Evolutionary conservation across 2,113 vertebrate species (phyloP), one percentile per base, ranked within the genome.

Genomic region (Pygoscelis antarcticus): DNA sequence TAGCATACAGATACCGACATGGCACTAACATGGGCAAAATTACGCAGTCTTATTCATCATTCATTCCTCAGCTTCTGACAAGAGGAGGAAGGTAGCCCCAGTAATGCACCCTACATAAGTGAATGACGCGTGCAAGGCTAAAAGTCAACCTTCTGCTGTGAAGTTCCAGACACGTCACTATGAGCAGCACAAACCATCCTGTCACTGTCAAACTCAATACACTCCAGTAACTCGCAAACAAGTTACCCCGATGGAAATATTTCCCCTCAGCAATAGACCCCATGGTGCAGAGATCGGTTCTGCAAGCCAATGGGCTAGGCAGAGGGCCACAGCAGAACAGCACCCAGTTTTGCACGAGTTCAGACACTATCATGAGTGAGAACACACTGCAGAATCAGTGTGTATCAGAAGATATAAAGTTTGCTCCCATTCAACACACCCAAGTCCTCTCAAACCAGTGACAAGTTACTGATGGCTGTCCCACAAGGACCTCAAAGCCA

Each of bases 1-100:
- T 0, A 14, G 29, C 21, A 13, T 2, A 17, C 18, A 23, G 80
- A n/a, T 30, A 55, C 0, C 2, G 42, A n/a, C 1, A 2, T 4
- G 49, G 58, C 78, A 54, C 22, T 58, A 46, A 44, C 23, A 16
- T 0, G 8, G 54, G 46, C 25, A 85, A 49, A 69, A 30, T 3
- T 4, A 60, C 10, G 29, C 27, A 16, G 21, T 2, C 42, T 47
- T 17, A 21, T 5, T 70, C 34, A 34, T 25, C 61, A 6, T 25
- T 16, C 16, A 11, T 8, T 9, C 30, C 74, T 64, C 40, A 29
- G 42, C 19, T 58, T 30, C 49, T 20, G 52, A 7, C 20, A 4
- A 26, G 46, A 58, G 52, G 11, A n/a, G 51, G 54, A 4, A 23
- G 49, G 44, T 3, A 13, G 36, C 25, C 62, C n/a, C 42, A 30